Evolutionary conservation across 2,113 vertebrate species (phyloP).

Genomic region (Willisornis vidua): DNA sequence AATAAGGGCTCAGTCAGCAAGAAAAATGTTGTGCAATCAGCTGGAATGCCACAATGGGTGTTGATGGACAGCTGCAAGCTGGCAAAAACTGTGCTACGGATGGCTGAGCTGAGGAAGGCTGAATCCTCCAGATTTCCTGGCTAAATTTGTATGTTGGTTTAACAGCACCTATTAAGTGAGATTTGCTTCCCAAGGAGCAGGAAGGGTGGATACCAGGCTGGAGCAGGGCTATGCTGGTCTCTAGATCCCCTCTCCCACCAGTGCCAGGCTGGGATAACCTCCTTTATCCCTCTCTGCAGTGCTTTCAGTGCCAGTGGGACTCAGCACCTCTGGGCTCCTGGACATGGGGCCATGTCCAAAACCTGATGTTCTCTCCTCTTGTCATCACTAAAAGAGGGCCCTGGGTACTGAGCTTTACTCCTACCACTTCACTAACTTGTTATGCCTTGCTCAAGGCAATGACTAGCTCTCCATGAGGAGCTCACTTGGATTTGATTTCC

Average conservation of each 20-base stretch:
- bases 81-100: neutral
- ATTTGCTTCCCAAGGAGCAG: neutral
- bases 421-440: neutral
- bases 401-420: neutral
- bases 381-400: neutral
- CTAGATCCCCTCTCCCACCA: accelerated
- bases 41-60: neutral
- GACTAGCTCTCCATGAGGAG: accelerated
- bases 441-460: neutral
- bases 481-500: neutral
- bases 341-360: neutral
- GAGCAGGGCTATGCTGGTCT: neutral
- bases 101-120: slow-evolving; percentile 4
- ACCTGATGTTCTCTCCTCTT: neutral
- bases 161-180: neutral
- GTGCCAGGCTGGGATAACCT: neutral
- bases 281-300: neutral
- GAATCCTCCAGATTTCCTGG: neutral
- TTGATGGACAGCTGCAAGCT: slow-evolving; percentile 46
- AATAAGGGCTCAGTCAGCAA: slow-evolving; percentile 35
- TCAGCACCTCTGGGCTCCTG: neutral
- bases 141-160: neutral
- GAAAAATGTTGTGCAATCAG: slow-evolving; percentile 17
- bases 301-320: neutral
- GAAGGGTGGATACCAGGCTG: neutral